phyloP scores from a whole-genome alignment of 2,797 vertebrate genomes.

The Natrix natrix region DNA sequence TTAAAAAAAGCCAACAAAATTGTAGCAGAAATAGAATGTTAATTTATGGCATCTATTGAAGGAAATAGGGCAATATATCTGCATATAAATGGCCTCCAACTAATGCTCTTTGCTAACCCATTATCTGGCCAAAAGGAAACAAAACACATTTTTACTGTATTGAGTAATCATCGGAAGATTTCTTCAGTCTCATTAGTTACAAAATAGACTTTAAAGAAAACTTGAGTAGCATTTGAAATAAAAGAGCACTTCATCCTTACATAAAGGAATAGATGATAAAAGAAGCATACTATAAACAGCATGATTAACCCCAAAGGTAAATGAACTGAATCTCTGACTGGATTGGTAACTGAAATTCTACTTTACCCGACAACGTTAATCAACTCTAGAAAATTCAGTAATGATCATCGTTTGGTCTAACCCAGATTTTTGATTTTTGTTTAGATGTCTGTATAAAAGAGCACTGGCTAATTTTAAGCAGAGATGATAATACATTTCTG shows the following conservation, averaged over 20 bases:
- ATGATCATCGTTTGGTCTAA: background rate
- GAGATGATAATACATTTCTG: background rate
- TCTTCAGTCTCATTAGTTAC: conserved; percentile 46
- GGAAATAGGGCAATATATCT: conserved; percentile 64
- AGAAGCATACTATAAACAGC: conserved; percentile 16
- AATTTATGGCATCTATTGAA: conserved; percentile 64
- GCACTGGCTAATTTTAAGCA: background rate
- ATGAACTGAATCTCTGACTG: conserved; percentile 2
- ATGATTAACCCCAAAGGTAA: conserved; percentile 6
- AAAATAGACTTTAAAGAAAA: background rate
- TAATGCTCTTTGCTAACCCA: conserved; percentile 44
- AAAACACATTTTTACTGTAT: conserved; percentile 52
- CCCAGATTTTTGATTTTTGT: background rate
- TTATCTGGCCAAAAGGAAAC: conserved; percentile 47
- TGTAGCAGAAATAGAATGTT: conserved; percentile 62
- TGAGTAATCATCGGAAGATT: conserved; percentile 35
- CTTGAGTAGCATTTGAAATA: conserved; percentile 15
- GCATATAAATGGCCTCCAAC: conserved; percentile 64
- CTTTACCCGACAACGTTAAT: background rate
- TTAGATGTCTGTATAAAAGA: background rate
- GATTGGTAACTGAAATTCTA: background rate
- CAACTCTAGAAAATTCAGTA: background rate
- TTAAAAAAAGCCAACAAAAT: conserved; percentile 43
- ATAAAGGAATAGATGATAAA: conserved; percentile 2
- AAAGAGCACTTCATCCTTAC: conserved; percentile 11